Conservation (phyloP, 1,140 invertebrate species). For the Drosophila mojavensis region DNA sequence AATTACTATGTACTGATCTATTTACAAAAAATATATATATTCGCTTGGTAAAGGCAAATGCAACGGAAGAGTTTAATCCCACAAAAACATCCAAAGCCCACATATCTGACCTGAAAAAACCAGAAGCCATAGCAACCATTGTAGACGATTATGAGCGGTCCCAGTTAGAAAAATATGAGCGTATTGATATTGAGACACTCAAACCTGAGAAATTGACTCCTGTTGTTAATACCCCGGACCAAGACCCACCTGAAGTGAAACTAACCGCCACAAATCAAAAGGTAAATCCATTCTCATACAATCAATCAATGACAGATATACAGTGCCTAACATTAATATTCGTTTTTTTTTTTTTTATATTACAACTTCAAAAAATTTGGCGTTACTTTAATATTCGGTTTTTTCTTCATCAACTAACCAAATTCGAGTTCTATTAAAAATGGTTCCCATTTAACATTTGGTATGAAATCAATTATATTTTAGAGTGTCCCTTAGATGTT, state of each 20-base stretch:
- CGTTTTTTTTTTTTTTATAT: too few relatives aligned
- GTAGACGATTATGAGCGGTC: constrained; percentile 85
- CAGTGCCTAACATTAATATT: too few relatives aligned
- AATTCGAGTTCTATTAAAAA: too few relatives aligned
- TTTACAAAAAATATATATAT: background rate
- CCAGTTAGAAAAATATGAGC: constrained; percentile 85
- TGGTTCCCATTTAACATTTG: too few relatives aligned
- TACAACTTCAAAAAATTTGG: too few relatives aligned
- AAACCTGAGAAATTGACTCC: constrained; percentile 36
- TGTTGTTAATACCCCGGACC: constrained; percentile 49
- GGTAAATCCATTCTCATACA: constrained; percentile 48
- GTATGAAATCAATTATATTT: too few relatives aligned
- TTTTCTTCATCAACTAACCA: too few relatives aligned
- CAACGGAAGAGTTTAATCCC: constrained; percentile 52
- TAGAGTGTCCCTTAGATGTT: too few relatives aligned
- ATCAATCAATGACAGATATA: too few relatives aligned
- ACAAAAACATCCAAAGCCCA: constrained; percentile 55
- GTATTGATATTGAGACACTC: constrained; percentile 61
- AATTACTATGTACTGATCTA: constrained; percentile 1
- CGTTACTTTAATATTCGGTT: too few relatives aligned
- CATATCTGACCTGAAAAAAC: constrained; percentile 66
- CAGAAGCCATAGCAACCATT: constrained; percentile 62
- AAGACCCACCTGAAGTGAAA: constrained; percentile 44
- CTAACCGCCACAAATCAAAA: constrained; percentile 41
- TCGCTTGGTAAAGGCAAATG: constrained; percentile 56